Percentiles rank a stretch among this genome's conserved stretches.
These are phyloP conservation scores for Fragum fragum DNA, from an alignment of 2,888 invertebrate species.

Conservation along the genomic window DNA sequence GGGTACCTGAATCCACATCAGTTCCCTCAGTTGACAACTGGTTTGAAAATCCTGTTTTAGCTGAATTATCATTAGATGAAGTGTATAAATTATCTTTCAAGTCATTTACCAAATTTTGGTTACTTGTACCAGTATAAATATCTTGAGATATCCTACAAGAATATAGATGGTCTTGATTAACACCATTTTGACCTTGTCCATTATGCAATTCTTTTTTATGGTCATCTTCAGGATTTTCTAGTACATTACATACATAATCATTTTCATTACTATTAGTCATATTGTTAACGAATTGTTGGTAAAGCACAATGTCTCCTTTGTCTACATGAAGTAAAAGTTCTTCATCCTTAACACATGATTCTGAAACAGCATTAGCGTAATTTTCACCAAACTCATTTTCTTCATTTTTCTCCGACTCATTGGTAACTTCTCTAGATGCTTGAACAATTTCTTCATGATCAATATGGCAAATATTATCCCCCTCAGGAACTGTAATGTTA, in stretches of 20 bases:
- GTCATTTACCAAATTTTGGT: no score
- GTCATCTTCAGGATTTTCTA: no score
- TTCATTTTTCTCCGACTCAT: background rate
- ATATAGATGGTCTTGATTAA: background rate
- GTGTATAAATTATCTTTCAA: no score
- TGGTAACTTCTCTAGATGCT: background rate
- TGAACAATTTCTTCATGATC: slow-evolving; percentile 14
- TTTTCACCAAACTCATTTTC: background rate
- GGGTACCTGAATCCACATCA: background rate
- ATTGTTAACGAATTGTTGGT: no score
- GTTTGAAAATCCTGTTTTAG: background rate
- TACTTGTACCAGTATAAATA: background rate
- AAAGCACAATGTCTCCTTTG: no score
- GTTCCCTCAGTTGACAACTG: background rate
- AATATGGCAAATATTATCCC: background rate
- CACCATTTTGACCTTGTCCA: background rate
- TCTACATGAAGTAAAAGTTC: no score
- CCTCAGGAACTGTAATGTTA: background rate
- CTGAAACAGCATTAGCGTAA: background rate
- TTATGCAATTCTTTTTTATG: background rate
- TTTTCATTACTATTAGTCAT: no score
- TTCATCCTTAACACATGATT: no score
- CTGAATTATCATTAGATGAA: no score
- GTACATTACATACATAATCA: no score
- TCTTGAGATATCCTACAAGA: background rate